Evolutionary conservation across 2,888 invertebrate species (phyloP).

Genomic region (Deilephila elpenor): DNA sequence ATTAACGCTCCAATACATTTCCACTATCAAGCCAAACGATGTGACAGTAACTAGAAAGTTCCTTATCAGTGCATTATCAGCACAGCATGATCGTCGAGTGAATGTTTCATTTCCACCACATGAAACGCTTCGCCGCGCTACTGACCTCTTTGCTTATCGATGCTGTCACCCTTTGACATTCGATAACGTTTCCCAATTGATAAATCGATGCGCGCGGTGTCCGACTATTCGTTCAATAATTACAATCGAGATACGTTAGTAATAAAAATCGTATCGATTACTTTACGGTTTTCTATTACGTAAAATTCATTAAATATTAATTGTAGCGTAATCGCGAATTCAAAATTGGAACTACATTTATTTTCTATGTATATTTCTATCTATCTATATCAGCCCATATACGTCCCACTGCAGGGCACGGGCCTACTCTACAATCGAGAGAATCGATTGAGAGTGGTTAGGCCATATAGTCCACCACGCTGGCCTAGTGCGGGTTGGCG

Average conservation of each 20-base stretch:
- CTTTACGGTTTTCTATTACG: too few species aligned
- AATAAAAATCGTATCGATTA: not conserved
- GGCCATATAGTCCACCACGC: too few species aligned
- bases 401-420: too few species aligned
- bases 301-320: too few species aligned
- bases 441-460: too few species aligned
- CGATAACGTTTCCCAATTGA: not conserved
- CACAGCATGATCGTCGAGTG: constrained; percentile 5
- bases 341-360: too few species aligned
- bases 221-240: not conserved
- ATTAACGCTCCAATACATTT: not conserved
- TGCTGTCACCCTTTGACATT: constrained; percentile 1
- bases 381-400: too few species aligned
- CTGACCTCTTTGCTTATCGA: constrained; percentile 16
- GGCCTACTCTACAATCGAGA: too few species aligned
- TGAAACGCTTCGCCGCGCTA: not conserved
- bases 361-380: too few species aligned
- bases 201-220: not conserved
- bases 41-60: constrained; percentile 14
- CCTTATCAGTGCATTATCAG: constrained; percentile 11
- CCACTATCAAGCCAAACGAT: not conserved
- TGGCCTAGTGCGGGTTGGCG: too few species aligned
- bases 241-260: not conserved
- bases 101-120: not conserved
- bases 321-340: too few species aligned